Conservation (phyloP, 30 jellyfish, hydroid and myxozoan genomes). For the Hydractinia echinata region DNA sequence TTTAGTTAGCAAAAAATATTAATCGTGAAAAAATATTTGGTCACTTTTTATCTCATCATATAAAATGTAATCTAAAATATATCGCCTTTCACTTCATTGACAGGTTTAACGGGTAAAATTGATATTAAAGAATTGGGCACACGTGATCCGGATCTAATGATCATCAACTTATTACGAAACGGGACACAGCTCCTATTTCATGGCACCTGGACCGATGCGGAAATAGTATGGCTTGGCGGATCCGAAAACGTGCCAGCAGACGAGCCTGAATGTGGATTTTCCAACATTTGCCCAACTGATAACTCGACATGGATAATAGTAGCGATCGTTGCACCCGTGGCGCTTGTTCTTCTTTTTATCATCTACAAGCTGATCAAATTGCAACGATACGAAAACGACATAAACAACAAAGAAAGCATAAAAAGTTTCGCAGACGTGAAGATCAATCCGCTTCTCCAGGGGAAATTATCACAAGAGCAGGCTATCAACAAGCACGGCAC, state of each 20-base stretch:
- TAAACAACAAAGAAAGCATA: conserved; percentile 25
- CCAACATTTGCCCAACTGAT: not conserved
- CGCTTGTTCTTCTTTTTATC: not conserved
- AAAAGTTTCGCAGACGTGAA: conserved; percentile 19
- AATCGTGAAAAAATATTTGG: not conserved
- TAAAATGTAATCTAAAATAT: not conserved
- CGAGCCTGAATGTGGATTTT: conserved; percentile 39
- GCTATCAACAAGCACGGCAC: conserved; percentile 12
- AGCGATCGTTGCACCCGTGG: not conserved
- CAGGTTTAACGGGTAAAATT: conserved; percentile 26
- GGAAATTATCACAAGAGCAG: not conserved
- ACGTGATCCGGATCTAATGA: conserved; percentile 14
- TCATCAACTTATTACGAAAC: not conserved
- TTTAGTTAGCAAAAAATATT: too few species aligned
- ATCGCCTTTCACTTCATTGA: not conserved
- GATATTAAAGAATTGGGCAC: not conserved
- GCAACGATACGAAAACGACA: conserved; percentile 38
- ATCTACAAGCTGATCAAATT: conserved; percentile 1
- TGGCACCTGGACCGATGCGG: conserved; percentile 4
- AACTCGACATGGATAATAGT: not conserved
- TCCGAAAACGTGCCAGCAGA: conserved; percentile 12
- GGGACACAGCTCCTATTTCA: not conserved
- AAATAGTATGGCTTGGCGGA: conserved; percentile 27
- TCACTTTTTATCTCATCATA: not conserved
- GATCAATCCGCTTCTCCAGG: not conserved